Conservation (phyloP, 2,113 vertebrate species). For the Cebidichthys violaceus region DNA sequence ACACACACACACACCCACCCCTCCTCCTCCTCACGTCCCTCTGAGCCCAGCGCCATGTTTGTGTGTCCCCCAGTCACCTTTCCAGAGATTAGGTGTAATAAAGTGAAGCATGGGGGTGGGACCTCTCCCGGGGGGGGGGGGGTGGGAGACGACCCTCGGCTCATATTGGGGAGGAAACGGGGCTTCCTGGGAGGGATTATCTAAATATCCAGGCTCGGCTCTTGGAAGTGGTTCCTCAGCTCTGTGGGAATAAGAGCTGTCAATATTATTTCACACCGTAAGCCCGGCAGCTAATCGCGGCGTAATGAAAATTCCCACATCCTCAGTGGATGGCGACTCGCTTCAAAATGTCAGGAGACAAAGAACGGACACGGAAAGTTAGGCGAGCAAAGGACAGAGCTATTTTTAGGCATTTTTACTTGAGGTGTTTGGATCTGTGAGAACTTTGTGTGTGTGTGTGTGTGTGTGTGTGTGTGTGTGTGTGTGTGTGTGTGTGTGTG, state of each 20-base stretch:
- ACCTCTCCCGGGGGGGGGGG: slow-evolving; percentile 16
- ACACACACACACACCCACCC: not conserved
- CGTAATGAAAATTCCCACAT: slow-evolving; percentile 69
- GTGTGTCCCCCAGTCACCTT: slow-evolving; percentile 43
- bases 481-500: slow-evolving; percentile 2
- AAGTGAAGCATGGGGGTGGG: slow-evolving; percentile 45
- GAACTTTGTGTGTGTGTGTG: not conserved
- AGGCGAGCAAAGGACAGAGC: slow-evolving; percentile 46
- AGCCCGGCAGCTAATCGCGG: slow-evolving; percentile 64
- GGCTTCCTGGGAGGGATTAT: slow-evolving; percentile 72
- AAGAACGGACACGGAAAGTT: slow-evolving; percentile 28
- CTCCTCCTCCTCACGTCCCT: not conserved
- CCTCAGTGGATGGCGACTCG: slow-evolving; percentile 13
- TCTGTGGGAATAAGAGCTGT: slow-evolving; percentile 59
- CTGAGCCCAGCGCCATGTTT: slow-evolving; percentile 31
- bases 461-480: not conserved
- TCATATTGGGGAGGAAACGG: slow-evolving; percentile 51
- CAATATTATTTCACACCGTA: slow-evolving; percentile 72
- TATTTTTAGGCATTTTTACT: slow-evolving; percentile 32
- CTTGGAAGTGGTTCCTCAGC: slow-evolving; percentile 53
- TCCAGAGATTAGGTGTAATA: slow-evolving; percentile 76
- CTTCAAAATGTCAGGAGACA: slow-evolving; percentile 69
- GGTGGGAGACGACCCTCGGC: slow-evolving; percentile 29
- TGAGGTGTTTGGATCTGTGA: not conserved
- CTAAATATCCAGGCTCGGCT: slow-evolving; percentile 63